phyloP scores from a whole-genome alignment of 2,888 invertebrate genomes.

The Metallyticus violacea region DNA sequence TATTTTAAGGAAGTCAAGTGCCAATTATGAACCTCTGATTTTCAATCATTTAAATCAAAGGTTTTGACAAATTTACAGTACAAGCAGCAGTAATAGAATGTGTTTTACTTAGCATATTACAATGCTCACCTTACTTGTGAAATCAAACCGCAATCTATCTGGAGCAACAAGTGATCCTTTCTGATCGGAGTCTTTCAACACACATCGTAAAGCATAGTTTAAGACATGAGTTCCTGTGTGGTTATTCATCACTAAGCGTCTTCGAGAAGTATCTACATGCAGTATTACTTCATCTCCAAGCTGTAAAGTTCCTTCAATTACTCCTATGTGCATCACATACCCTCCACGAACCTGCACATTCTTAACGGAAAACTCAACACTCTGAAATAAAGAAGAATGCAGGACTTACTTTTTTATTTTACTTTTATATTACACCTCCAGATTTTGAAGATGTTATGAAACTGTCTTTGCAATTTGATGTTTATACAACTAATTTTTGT shows the following conservation, averaged over 20 bases:
- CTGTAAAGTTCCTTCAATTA: constrained; percentile 71
- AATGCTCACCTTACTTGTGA: constrained; percentile 72
- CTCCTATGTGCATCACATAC: constrained; percentile 91
- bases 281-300: constrained; percentile 83
- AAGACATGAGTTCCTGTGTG: constrained; percentile 97
- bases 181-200: constrained; percentile 90
- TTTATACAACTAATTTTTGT: no score
- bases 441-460: no score
- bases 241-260: constrained; percentile 96
- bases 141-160: constrained; percentile 95
- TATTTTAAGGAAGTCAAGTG: no score
- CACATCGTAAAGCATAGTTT: constrained; percentile 89
- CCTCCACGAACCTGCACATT: constrained; percentile 95
- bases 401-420: not conserved
- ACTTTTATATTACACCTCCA: not conserved
- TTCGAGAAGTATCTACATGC: constrained; percentile 78
- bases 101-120: no score
- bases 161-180: constrained; percentile 96
- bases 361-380: constrained; percentile 86
- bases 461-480: no score
- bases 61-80: no score
- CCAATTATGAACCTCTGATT: no score
- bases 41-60: no score
- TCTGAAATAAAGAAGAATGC: constrained; percentile 42
- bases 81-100: no score